Evolutionary conservation across 2,113 vertebrate genomes (phyloP), one percentile per base, ranked within the genome.

Genomic region (Psilopsiagon aymara): DNA sequence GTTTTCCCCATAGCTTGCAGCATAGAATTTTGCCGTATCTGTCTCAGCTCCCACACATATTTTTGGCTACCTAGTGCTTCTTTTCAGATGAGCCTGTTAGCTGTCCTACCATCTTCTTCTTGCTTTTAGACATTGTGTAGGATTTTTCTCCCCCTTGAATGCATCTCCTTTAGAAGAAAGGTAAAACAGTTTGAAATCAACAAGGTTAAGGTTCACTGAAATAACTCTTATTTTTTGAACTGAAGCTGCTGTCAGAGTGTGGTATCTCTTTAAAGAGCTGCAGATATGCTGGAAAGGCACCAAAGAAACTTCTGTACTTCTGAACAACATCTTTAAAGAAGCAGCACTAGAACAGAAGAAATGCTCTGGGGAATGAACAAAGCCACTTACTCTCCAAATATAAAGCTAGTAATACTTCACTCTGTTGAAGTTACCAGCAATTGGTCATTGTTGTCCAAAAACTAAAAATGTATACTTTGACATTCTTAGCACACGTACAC

Each of bases 401-500:
- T 68, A 95, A 92, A 92, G 59, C 81, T 86, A 79, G 66, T 29
- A 90, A 62, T 80, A 71, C 66, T 91, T 86, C 60, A 74, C 82
- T 96, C 88, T 95, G 91, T 95, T 96, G 95, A 94, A 93, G 90
- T 97, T 96, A 97, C 94, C 91, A 97, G 95, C 29, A 4, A 91
- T 96, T 1, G 35, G 94, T 97, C 94, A 94, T 77, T 97, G 97
- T 91, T 97, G 97, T 83, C 97, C 95, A 91, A 96, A 96, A 97
- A 96, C 46, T 87, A 95, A 96, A 97, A 96, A 94, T 96, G 96
- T 95, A 96, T 97, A 96, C 85, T 97, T 97, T 97, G 94, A 94
- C 96, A 97, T 95, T 97, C 91, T 97, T 93, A 95, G 87, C 96
- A 95, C 90, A 90, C 13, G 29, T 68, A 46, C 68, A 35, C 29